phyloP scores from a whole-genome alignment of 2,113 vertebrate species.

The Thalassarche chlororhynchos region DNA sequence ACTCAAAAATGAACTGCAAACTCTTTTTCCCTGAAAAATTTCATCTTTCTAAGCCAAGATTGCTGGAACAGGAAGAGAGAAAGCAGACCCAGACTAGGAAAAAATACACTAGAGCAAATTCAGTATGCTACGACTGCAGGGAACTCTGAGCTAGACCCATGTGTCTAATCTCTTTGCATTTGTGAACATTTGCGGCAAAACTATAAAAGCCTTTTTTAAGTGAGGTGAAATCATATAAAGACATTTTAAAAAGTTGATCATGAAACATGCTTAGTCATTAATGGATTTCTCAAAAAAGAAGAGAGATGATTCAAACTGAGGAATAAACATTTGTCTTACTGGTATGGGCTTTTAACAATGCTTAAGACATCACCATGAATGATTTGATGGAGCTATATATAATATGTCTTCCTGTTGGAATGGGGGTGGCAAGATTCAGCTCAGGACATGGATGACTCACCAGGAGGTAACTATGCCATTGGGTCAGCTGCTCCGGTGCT shows the following conservation, averaged over 20 bases:
- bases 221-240: neutral
- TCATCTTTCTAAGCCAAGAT: neutral
- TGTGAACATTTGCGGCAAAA: neutral
- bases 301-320: neutral
- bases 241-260: neutral
- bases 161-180: neutral
- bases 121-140: rapidly evolving
- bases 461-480: neutral
- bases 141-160: neutral
- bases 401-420: neutral
- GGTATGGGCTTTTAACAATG: rapidly evolving
- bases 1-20: neutral
- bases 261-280: neutral
- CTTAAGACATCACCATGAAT: neutral
- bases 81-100: neutral
- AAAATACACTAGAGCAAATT: neutral
- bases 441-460: neutral
- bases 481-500: neutral
- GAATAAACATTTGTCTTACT: neutral
- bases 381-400: neutral
- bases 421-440: neutral
- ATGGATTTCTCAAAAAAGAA: neutral
- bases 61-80: neutral
- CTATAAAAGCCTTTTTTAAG: neutral
- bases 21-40: neutral